These are phyloP conservation scores for Castor canadensis DNA, from an alignment of 2,113 vertebrate species.

Conservation along the genomic window DNA sequence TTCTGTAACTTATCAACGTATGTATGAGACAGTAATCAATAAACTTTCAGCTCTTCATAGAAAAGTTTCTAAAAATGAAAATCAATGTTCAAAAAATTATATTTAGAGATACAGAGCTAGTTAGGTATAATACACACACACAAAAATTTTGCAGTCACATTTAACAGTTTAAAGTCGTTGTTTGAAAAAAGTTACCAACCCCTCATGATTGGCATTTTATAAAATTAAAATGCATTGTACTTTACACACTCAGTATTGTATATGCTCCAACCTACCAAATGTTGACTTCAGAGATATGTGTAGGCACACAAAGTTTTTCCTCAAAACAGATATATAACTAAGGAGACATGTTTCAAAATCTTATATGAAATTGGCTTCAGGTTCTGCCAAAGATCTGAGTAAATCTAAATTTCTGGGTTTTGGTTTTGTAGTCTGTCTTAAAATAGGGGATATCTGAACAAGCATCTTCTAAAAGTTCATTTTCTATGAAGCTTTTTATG, in stretches of 20 bases:
- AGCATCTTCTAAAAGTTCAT: not conserved
- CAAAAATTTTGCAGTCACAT: slow-evolving; percentile 24
- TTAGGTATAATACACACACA: not conserved
- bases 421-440: not conserved
- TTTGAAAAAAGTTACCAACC: slow-evolving; percentile 17
- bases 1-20: not conserved
- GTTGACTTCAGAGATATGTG: slow-evolving; percentile 22
- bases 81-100: slow-evolving; percentile 1
- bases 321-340: slow-evolving; percentile 9
- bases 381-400: not conserved
- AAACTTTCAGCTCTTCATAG: slow-evolving; percentile 26
- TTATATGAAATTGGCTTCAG: not conserved
- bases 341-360: not conserved
- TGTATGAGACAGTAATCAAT: slow-evolving; percentile 18
- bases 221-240: slow-evolving; percentile 65
- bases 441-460: not conserved
- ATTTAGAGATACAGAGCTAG: not conserved
- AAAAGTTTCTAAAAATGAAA: not conserved
- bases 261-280: slow-evolving; percentile 35
- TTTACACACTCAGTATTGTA: slow-evolving; percentile 44
- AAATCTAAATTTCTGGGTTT: not conserved
- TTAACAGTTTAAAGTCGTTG: slow-evolving; percentile 55
- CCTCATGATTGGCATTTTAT: slow-evolving; percentile 53
- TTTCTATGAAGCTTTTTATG: not conserved
- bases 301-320: not conserved